Conservation (phyloP, 2,113 vertebrate genomes). For the Gavia stellata region DNA sequence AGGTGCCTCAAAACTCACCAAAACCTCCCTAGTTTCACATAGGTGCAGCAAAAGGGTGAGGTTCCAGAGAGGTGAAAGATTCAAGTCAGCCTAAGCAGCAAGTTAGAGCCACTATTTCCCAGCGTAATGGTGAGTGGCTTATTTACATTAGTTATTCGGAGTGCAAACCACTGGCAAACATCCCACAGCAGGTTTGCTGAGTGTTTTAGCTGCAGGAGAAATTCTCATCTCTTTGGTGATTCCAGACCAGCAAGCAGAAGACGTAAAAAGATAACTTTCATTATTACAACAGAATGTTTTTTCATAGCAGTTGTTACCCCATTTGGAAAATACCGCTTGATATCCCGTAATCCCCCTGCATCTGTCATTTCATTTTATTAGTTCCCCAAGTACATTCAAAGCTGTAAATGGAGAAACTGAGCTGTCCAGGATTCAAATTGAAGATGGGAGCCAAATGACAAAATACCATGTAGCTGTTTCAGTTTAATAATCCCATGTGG, state of each 20-base stretch:
- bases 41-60: neutral
- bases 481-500: slow-evolving; percentile 44
- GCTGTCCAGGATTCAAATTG: slow-evolving; percentile 2
- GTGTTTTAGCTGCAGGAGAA: neutral
- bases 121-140: neutral
- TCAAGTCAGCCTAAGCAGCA: neutral
- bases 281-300: slow-evolving; percentile 35
- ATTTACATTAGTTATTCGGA: neutral
- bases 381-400: slow-evolving; percentile 46
- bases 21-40: neutral
- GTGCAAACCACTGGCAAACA: neutral
- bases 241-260: slow-evolving; percentile 32
- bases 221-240: slow-evolving; percentile 34
- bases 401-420: slow-evolving; percentile 31
- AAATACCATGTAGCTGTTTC: slow-evolving; percentile 31
- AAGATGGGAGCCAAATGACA: slow-evolving; percentile 42
- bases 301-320: slow-evolving; percentile 47
- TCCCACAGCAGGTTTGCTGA: neutral
- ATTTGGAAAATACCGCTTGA: slow-evolving; percentile 59
- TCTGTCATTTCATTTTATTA: slow-evolving; percentile 59
- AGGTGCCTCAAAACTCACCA: neutral
- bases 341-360: slow-evolving; percentile 44
- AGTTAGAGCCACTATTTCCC: neutral
- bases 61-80: neutral
- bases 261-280: slow-evolving; percentile 59